Evolutionary conservation across 2,113 vertebrate genomes (phyloP).

Genomic region (Chionis minor): DNA sequence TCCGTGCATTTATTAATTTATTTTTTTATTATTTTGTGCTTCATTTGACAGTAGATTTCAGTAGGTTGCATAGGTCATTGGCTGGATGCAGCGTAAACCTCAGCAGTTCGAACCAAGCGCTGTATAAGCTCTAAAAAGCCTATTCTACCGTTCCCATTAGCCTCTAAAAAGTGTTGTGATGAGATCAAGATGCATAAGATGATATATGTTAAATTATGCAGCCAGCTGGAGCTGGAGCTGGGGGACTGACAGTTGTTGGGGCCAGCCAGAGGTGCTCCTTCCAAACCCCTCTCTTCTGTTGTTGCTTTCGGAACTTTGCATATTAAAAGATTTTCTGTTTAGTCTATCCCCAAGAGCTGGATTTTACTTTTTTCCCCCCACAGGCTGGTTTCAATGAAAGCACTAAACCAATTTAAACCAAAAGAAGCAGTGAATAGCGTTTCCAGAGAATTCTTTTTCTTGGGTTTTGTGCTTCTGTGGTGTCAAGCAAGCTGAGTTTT

Average conservation of each 20-base stretch:
- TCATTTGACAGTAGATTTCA: not conserved
- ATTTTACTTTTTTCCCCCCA: not conserved
- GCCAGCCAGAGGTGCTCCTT: not conserved
- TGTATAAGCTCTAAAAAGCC: not conserved
- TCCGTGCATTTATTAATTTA: not conserved
- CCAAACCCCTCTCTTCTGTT: not conserved
- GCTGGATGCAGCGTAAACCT: not conserved
- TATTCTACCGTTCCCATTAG: not conserved
- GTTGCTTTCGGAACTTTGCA: not conserved
- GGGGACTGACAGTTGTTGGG: not conserved
- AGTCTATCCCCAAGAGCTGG: not conserved
- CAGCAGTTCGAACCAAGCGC: not conserved
- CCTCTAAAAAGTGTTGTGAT: not conserved
- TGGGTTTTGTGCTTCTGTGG: not conserved
- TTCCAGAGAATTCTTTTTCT: not conserved
- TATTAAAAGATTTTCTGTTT: not conserved
- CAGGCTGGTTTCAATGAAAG: not conserved
- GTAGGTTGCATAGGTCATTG: not conserved
- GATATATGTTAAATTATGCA: not conserved
- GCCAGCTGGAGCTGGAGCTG: not conserved
- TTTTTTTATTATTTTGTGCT: not conserved
- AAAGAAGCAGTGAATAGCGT: not conserved
- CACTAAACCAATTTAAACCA: not conserved
- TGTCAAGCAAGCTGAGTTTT: not conserved
- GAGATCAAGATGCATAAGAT: not conserved